These are phyloP conservation scores for Tychaedon coryphoeus DNA, from an alignment of 2,113 vertebrate genomes.

Conservation along the genomic window DNA sequence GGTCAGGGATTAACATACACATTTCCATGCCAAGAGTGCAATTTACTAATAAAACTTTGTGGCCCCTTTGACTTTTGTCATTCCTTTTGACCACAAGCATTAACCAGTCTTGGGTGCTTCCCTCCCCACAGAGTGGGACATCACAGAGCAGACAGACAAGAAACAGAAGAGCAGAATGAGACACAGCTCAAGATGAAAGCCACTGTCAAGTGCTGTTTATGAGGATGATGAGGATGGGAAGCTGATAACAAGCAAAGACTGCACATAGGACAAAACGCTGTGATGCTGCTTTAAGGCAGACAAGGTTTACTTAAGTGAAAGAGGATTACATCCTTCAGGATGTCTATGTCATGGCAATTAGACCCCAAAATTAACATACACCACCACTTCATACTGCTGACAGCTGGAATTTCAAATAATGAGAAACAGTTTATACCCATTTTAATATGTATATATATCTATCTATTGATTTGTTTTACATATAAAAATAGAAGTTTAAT, in stretches of 20 bases:
- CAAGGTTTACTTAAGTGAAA: neutral
- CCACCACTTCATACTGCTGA: neutral
- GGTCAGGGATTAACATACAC: neutral
- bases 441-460: neutral
- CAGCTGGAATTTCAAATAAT: neutral
- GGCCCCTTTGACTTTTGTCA: neutral
- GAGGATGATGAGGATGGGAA: neutral
- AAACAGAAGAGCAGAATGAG: neutral
- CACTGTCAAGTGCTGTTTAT: neutral
- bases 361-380: neutral
- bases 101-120: neutral
- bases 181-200: neutral
- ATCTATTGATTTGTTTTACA: neutral
- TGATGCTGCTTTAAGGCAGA: neutral
- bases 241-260: neutral
- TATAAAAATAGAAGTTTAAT: neutral
- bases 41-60: neutral
- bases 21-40: neutral
- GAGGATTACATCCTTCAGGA: neutral
- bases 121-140: neutral
- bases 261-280: neutral
- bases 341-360: neutral
- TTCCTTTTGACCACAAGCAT: accelerated
- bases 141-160: neutral
- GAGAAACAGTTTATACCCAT: neutral